These are phyloP conservation scores for Marcusenius ussheri DNA, from an alignment of 2,113 vertebrate genomes.

Conservation along the genomic window DNA sequence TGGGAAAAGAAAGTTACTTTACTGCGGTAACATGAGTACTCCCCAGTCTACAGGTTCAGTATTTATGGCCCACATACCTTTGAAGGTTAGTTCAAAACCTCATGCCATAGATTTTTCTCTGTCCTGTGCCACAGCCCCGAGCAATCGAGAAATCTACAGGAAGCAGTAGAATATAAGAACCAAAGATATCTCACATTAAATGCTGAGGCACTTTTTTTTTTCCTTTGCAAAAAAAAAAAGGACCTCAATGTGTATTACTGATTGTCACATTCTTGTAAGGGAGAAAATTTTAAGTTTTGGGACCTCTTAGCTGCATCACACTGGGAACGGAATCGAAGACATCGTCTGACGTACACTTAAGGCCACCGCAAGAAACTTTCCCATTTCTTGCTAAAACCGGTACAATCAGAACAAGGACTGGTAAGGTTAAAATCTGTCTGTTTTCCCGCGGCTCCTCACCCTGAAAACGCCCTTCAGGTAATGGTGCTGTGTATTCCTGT, in stretches of 20 bases:
- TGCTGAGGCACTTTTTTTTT: background rate
- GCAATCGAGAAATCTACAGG: background rate
- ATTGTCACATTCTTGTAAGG: background rate
- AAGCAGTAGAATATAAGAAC: background rate
- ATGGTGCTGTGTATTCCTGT: background rate
- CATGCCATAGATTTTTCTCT: background rate
- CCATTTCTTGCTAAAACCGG: background rate
- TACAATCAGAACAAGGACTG: background rate
- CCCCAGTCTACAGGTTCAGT: background rate
- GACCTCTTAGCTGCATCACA: background rate
- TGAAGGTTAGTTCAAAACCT: background rate
- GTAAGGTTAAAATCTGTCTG: background rate
- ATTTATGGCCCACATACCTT: background rate
- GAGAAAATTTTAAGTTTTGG: background rate
- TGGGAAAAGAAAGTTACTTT: background rate
- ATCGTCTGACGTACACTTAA: background rate
- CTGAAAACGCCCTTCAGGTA: background rate
- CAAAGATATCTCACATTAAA: background rate
- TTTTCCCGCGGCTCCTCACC: background rate
- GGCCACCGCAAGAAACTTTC: background rate
- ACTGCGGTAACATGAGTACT: background rate
- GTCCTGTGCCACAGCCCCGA: background rate
- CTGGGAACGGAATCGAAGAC: background rate
- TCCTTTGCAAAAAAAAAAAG: background rate
- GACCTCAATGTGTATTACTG: background rate